Evolutionary conservation across 2,888 invertebrate species (phyloP).

Genomic region (Dolomedes plantarius): DNA sequence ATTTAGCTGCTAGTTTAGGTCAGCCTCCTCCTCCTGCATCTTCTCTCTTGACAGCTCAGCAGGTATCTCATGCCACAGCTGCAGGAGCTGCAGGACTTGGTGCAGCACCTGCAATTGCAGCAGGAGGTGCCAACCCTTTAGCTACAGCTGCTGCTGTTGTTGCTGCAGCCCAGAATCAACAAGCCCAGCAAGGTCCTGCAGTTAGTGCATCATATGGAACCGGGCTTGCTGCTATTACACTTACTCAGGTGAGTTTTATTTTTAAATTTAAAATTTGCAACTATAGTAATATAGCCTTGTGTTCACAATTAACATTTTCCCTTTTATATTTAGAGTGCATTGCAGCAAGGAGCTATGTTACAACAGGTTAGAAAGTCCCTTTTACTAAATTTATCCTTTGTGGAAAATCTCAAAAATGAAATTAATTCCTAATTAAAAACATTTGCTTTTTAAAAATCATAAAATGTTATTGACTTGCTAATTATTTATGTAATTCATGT

Average conservation of each 20-base stretch:
- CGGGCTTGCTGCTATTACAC: constrained; percentile 66
- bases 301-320: no score
- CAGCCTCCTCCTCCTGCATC: constrained; percentile 47
- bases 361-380: constrained; percentile 66
- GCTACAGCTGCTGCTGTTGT: constrained; percentile 61
- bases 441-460: no score
- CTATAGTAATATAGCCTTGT: no score
- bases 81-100: constrained; percentile 30
- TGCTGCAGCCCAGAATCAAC: constrained; percentile 66
- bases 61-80: constrained; percentile 49
- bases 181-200: constrained; percentile 58
- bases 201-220: constrained; percentile 63
- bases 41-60: constrained; percentile 41
- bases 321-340: constrained; percentile 57
- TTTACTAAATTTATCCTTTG: no score
- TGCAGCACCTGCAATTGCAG: constrained; percentile 33
- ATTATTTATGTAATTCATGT: no score
- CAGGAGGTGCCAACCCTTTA: constrained; percentile 42
- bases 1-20: constrained; percentile 43
- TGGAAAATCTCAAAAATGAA: no score
- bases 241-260: constrained; percentile 57
- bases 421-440: no score
- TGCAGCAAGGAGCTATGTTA: constrained; percentile 70
- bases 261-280: not conserved
- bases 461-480: no score